A percentile compares a stretch with the other conserved stretches of the same genome.
Conservation (phyloP, 2,888 invertebrate species). For the Ischnus inquisitorius region DNA sequence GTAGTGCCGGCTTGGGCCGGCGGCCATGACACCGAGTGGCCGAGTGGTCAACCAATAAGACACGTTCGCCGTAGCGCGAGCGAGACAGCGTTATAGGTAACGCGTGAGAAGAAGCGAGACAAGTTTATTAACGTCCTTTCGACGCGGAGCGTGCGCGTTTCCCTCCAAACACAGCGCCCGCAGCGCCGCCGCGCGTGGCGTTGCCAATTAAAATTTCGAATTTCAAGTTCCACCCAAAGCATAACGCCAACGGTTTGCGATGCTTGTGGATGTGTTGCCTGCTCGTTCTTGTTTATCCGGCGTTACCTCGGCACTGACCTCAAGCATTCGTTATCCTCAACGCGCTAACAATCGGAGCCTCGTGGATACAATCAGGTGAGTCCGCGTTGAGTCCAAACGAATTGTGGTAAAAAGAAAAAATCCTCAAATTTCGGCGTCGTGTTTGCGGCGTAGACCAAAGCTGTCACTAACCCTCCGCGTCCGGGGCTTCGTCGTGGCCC, state of each 20-base stretch:
- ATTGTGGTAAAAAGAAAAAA: neutral
- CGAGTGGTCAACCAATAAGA: no score
- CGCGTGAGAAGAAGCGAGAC: neutral
- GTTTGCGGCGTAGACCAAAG: slow-evolving; percentile 18
- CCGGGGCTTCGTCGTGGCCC: neutral
- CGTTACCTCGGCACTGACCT: slow-evolving; percentile 31
- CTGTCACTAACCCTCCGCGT: slow-evolving; percentile 55
- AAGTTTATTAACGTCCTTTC: neutral
- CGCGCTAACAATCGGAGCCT: neutral
- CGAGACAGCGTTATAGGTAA: no score
- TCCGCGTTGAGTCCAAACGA: neutral
- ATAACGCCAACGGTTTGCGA: slow-evolving; percentile 72
- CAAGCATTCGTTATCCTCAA: slow-evolving; percentile 8
- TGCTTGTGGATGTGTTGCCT: slow-evolving; percentile 62
- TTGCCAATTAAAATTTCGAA: slow-evolving; percentile 63
- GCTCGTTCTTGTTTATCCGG: slow-evolving; percentile 54
- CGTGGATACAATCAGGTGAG: slow-evolving; percentile 37
- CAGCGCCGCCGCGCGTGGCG: slow-evolving; percentile 53
- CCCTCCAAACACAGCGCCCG: neutral
- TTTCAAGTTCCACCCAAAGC: slow-evolving; percentile 49
- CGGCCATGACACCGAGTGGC: no score
- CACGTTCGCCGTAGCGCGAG: no score
- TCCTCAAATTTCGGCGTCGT: neutral
- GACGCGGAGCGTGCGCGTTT: neutral
- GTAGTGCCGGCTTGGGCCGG: no score